Conservation (phyloP, 2,888 invertebrate genomes). For the Eupeodes latifasciatus region DNA sequence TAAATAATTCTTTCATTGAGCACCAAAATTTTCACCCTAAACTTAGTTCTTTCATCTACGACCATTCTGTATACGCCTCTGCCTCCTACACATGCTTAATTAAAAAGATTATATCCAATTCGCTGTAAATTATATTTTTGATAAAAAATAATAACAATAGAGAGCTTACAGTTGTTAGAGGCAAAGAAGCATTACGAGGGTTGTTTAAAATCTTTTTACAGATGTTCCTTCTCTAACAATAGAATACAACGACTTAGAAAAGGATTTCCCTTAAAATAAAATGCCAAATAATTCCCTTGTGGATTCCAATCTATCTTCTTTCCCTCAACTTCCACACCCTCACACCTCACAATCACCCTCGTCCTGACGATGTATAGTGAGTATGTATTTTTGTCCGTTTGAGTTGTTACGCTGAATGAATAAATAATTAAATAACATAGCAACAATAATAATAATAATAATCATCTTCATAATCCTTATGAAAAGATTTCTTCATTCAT, state of each 20-base stretch:
- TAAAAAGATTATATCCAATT: conserved; percentile 31
- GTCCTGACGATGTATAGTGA: too few species aligned
- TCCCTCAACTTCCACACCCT: too few species aligned
- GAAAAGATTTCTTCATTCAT: conserved; percentile 49
- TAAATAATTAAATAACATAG: conserved; percentile 73
- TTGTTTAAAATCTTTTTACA: conserved; percentile 50
- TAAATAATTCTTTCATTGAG: too few species aligned
- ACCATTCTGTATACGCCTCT: background rate
- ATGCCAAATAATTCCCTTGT: conserved; percentile 43
- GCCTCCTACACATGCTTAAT: conserved; percentile 9
- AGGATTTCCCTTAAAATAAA: conserved; percentile 15
- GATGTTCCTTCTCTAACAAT: conserved; percentile 47
- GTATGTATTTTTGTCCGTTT: conserved; percentile 8
- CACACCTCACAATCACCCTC: background rate
- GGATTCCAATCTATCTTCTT: conserved; percentile 30
- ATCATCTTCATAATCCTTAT: conserved; percentile 73
- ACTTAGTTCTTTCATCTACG: background rate
- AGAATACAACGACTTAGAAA: conserved; percentile 8
- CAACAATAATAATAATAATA: conserved; percentile 69
- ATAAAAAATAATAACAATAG: conserved; percentile 28
- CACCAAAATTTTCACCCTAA: too few species aligned
- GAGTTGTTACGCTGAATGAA: conserved; percentile 62
- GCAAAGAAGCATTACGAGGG: conserved; percentile 7
- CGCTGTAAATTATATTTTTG: conserved; percentile 17
- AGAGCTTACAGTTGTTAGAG: conserved; percentile 12